Evolutionary conservation across 2,888 invertebrate genomes (phyloP), one percentile per base, ranked within the genome.

Genomic region (Caenorhabditis uteleia): DNA sequence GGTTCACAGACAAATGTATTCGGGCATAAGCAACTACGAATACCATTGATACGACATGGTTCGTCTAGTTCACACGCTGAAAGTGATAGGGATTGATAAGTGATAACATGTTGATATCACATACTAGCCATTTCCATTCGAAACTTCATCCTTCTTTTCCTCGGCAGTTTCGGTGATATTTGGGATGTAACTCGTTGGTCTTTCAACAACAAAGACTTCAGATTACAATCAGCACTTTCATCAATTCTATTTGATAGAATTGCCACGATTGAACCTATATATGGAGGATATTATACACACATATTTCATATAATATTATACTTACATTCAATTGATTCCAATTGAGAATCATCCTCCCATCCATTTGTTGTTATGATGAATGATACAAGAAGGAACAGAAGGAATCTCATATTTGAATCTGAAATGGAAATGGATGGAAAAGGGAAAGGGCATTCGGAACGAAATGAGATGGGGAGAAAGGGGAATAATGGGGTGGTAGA

Each of bases 11-110:
- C 65, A 33, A 40, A 57, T 20, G 50, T 47, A 16, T 39, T 55
- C 12, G 53, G 58, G 36, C 68, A 69, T n/a, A 69, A 44, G 20
- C 68, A 69, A 8, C 54, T 59, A 23, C 68, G 48, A 14, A 46
- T 12, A 27, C 68, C 56, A 23, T 53, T 42, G 3, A 56, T n/a
- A 16, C 65, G 60, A 34, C 68, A 69, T 16, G 60, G 54, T 29
- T 65, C 68, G 34, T 53, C 57, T 8, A 56, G 55, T 4, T 57
- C 61, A 51, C 68, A 69, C 2, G 64, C 68, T 69, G 57, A 34
- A 62, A 51, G 8, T 40, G 23, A 25, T 4, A 38, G 5, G 18
- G 6, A 16, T 42, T 29, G 7, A 29, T 7, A 14, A 29, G 12
- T 12, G 31, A 8, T 29, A 8, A 29, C 14, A 8, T 29, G 7